Evolutionary conservation across 2,888 invertebrate genomes (phyloP).

Genomic region (Pogonocherus hispidulus): DNA sequence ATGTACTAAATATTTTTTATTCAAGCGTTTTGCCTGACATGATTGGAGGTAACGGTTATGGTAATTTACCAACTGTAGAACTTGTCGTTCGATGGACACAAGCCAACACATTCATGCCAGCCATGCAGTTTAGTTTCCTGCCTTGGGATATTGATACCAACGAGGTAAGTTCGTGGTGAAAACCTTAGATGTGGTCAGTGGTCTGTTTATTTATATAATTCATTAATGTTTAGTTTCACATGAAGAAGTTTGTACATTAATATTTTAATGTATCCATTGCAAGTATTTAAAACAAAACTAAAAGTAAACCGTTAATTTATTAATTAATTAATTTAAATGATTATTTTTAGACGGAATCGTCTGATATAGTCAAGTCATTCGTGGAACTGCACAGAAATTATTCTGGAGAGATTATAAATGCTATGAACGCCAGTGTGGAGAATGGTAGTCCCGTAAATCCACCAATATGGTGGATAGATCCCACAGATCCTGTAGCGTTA

Average conservation of each 20-base stretch:
- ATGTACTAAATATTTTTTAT: background rate
- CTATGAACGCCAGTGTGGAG: conserved; percentile 74
- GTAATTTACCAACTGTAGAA: conserved; percentile 70
- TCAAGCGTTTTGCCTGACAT: conserved; percentile 81
- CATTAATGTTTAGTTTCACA: background rate
- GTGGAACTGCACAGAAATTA: conserved; percentile 77
- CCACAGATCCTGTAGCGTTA: conserved; percentile 75
- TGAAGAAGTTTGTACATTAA: background rate
- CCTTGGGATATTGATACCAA: conserved; percentile 80
- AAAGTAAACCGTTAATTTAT: background rate
- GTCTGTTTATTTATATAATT: no score
- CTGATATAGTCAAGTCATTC: conserved; percentile 75
- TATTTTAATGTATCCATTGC: no score
- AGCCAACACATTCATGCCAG: conserved; percentile 82
- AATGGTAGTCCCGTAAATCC: conserved; percentile 82
- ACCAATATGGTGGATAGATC: conserved; percentile 90
- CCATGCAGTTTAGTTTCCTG: conserved; percentile 82
- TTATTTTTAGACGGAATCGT: conserved; percentile 69
- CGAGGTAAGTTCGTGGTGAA: conserved; percentile 43
- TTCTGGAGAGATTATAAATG: conserved; percentile 74
- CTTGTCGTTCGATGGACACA: conserved; percentile 85
- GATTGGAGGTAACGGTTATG: conserved; percentile 74
- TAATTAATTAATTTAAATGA: background rate
- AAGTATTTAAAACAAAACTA: no score
- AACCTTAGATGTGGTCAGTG: no score